phyloP scores from a whole-genome alignment of 2,113 vertebrate species.

The Podocnemis expansa region DNA sequence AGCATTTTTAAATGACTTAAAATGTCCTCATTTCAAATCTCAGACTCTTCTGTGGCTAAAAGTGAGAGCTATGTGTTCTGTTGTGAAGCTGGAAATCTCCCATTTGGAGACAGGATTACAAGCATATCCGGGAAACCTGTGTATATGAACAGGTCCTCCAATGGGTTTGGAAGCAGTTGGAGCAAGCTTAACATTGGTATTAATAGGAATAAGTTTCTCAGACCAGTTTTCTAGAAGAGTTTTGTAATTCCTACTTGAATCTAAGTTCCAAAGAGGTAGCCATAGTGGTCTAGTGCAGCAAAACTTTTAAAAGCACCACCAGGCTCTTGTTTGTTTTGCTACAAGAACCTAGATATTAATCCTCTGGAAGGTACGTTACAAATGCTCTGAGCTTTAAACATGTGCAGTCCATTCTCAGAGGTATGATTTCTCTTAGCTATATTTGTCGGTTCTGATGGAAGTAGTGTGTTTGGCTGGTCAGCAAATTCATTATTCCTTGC shows the following conservation, averaged over 20 bases:
- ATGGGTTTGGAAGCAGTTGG: neutral
- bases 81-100: neutral
- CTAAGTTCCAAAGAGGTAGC: no score
- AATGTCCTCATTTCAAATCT: neutral
- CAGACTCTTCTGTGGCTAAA: no score
- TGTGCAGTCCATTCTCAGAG: fast-evolving
- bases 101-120: neutral
- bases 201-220: neutral
- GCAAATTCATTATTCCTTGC: neutral
- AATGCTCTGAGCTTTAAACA: fast-evolving
- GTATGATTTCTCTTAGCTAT: neutral
- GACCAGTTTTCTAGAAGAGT: neutral
- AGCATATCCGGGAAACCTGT: neutral
- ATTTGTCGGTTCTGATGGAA: neutral
- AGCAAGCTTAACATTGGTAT: neutral
- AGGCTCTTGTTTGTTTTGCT: no score
- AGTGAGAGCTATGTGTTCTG: neutral
- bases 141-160: neutral
- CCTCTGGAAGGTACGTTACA: neutral
- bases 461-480: neutral
- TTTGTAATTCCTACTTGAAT: no score
- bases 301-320: no score
- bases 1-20: neutral
- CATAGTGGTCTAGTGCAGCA: no score
- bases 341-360: neutral